These are phyloP conservation scores for Glaucomys volans DNA, from an alignment of 2,113 vertebrate species.

Conservation along the genomic window DNA sequence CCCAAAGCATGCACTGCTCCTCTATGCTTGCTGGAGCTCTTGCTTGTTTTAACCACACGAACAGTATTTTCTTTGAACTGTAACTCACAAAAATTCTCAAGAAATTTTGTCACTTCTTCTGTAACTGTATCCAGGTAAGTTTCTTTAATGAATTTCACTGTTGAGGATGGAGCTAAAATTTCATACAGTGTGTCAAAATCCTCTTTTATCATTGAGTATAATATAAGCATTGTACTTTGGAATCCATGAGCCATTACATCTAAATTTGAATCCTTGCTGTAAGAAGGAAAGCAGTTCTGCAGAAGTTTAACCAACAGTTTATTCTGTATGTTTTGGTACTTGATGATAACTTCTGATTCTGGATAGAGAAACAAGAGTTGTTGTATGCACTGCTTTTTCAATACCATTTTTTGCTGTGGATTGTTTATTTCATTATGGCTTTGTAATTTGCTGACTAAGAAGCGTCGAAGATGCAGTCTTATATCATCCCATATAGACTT, in stretches of 20 bases:
- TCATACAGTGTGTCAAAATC: conserved; percentile 91
- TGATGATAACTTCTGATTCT: conserved; percentile 91
- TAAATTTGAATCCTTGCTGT: conserved; percentile 90
- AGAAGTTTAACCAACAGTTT: conserved; percentile 89
- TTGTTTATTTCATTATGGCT: conserved; percentile 77
- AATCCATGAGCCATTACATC: conserved; percentile 88
- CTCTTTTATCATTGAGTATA: conserved; percentile 91
- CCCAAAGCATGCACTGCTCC: conserved; percentile 87
- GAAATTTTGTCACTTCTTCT: conserved; percentile 89
- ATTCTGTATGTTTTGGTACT: conserved; percentile 91
- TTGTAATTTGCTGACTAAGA: conserved; percentile 91
- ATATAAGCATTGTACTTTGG: conserved; percentile 84
- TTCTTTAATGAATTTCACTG: conserved; percentile 92
- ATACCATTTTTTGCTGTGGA: conserved; percentile 81
- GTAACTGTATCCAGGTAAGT: conserved; percentile 92
- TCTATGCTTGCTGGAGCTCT: conserved; percentile 89
- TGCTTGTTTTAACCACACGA: conserved; percentile 87
- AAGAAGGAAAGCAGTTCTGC: conserved; percentile 86
- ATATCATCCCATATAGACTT: conserved; percentile 94
- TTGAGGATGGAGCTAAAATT: conserved; percentile 87
- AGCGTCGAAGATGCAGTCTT: conserved; percentile 91
- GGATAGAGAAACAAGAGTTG: conserved; percentile 94
- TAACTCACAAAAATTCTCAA: conserved; percentile 92
- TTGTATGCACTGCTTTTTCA: conserved; percentile 90
- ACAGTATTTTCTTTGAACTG: conserved; percentile 91